Evolutionary conservation across 1,140 invertebrate species (phyloP).

Genomic region (Eciton burchellii): DNA sequence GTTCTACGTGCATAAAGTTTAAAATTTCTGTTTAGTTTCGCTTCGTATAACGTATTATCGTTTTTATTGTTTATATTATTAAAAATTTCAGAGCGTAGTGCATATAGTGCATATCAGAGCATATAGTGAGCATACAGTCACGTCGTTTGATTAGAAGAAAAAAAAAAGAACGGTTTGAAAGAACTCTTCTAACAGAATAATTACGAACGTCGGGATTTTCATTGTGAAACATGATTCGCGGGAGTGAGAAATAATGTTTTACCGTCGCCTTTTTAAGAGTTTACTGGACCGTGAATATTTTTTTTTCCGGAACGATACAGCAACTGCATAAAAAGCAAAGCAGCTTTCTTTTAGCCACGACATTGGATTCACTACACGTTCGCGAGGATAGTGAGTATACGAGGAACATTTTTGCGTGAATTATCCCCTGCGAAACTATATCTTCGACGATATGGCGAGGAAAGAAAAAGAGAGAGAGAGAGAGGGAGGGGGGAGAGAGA

Average conservation of each 20-base stretch:
- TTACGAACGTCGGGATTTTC: neutral
- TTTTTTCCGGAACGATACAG: neutral
- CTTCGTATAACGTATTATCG: neutral
- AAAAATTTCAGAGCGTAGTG: too few relatives aligned
- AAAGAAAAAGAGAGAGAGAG: constrained; percentile 3
- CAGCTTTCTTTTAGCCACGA: neutral
- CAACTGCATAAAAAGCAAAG: neutral
- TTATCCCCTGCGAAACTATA: neutral
- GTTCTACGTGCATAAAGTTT: neutral
- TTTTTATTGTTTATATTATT: neutral
- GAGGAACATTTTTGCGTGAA: neutral
- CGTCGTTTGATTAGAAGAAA: neutral
- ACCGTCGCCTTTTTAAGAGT: constrained; percentile 1
- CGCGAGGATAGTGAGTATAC: neutral
- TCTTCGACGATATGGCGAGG: neutral
- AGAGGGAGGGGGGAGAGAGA: constrained; percentile 16
- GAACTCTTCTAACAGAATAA: neutral
- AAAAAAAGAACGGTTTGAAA: neutral
- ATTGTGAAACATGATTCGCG: neutral
- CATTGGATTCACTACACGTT: neutral
- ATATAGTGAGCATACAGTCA: neutral
- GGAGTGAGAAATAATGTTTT: neutral
- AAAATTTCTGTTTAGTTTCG: constrained; percentile 5
- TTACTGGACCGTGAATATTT: neutral
- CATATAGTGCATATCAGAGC: too few relatives aligned